These are phyloP conservation scores for Mobula birostris DNA, from an alignment of 2,113 vertebrate species.

Conservation along the genomic window DNA sequence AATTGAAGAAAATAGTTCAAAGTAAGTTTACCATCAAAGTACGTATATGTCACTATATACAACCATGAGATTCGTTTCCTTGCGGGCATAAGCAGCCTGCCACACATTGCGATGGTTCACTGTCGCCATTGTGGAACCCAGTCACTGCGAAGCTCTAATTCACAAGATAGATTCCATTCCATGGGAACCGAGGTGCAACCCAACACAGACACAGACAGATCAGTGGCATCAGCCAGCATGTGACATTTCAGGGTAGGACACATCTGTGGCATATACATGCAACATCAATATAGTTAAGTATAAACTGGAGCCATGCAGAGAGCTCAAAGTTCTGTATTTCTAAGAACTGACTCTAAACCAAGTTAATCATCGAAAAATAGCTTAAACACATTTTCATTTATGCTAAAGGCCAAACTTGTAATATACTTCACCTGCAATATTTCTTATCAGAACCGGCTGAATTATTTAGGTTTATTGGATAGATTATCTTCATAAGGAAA, in stretches of 20 bases:
- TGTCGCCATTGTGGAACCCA: too few relatives aligned
- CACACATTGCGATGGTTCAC: too few relatives aligned
- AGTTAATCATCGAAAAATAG: neutral
- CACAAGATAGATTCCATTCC: neutral
- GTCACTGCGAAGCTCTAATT: neutral
- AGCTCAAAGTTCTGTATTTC: neutral
- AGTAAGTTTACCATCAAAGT: too few relatives aligned
- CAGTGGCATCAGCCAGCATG: too few relatives aligned
- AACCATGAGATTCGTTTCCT: too few relatives aligned
- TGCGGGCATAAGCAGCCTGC: too few relatives aligned
- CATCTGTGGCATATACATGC: neutral
- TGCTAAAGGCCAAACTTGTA: too few relatives aligned
- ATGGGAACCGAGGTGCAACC: neutral
- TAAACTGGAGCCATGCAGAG: neutral
- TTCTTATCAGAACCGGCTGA: neutral
- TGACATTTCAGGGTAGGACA: neutral
- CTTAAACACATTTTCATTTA: neutral
- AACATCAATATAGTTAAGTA: neutral
- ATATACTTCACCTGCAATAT: too few relatives aligned
- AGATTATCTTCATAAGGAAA: neutral
- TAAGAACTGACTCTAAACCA: neutral
- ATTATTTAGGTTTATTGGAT: neutral
- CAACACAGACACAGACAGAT: neutral
- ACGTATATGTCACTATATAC: too few relatives aligned
- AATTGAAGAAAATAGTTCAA: neutral